phyloP scores from a whole-genome alignment of 2,113 vertebrate genomes.

The Muscicapa adusta region DNA sequence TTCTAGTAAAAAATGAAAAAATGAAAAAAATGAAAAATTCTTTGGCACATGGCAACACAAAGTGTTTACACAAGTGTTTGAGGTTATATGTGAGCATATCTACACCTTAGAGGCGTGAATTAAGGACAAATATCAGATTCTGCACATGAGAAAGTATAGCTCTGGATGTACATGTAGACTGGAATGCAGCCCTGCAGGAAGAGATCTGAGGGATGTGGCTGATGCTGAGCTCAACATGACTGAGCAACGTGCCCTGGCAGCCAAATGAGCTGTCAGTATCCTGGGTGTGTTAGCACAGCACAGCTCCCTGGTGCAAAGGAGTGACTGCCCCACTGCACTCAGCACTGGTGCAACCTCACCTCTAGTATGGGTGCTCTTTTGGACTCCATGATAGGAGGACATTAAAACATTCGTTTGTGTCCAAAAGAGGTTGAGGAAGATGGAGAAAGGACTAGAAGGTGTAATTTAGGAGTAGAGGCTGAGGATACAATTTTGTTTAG shows the following conservation, averaged over 20 bases:
- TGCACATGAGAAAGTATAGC: not conserved
- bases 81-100: not conserved
- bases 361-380: not conserved
- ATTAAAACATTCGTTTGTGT: not conserved
- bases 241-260: no score
- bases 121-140: not conserved
- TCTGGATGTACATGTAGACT: no score
- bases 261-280: not conserved
- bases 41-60: not conserved
- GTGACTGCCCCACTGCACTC: not conserved
- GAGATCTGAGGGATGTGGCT: not conserved
- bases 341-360: not conserved
- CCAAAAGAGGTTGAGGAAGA: not conserved
- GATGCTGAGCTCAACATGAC: not conserved
- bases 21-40: not conserved
- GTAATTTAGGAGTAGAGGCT: not conserved
- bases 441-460: not conserved
- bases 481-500: not conserved
- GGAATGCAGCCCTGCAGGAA: not conserved
- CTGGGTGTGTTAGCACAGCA: not conserved
- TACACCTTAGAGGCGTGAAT: not conserved
- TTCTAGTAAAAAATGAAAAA: no score
- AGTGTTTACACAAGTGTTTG: not conserved
- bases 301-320: not conserved
- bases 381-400: not conserved